Evolutionary conservation across 2,113 vertebrate species (phyloP).

Genomic region (Numida meleagris): DNA sequence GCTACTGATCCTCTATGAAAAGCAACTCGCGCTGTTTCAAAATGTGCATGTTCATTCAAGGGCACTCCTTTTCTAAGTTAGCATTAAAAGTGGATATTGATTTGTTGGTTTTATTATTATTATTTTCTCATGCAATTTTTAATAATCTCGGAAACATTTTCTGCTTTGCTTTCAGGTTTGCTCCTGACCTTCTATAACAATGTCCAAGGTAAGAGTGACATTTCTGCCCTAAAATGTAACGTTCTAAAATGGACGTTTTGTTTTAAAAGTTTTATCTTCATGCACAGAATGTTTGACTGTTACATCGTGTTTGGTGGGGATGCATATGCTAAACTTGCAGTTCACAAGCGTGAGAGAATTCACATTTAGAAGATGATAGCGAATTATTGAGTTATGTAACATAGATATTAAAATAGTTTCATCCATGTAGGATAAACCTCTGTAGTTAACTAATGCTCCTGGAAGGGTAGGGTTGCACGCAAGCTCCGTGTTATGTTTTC

Average conservation of each 20-base stretch:
- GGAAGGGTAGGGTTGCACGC: neutral
- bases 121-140: neutral
- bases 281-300: neutral
- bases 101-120: neutral
- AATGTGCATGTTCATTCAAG: neutral
- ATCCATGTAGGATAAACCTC: neutral
- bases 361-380: neutral
- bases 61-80: neutral
- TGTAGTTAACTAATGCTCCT: neutral
- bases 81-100: neutral
- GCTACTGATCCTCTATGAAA: neutral
- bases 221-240: neutral
- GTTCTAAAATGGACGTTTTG: neutral
- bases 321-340: neutral
- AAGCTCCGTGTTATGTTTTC: neutral
- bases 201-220: constrained; percentile 79
- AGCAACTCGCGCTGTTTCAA: neutral
- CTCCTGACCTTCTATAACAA: constrained; percentile 47
- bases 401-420: neutral
- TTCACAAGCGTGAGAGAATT: neutral
- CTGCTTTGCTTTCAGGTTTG: constrained; percentile 52
- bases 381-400: neutral
- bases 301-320: neutral
- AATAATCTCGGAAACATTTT: neutral
- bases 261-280: neutral